Evolutionary conservation across 2,113 vertebrate species (phyloP).

Genomic region (Chaetops frenatus): DNA sequence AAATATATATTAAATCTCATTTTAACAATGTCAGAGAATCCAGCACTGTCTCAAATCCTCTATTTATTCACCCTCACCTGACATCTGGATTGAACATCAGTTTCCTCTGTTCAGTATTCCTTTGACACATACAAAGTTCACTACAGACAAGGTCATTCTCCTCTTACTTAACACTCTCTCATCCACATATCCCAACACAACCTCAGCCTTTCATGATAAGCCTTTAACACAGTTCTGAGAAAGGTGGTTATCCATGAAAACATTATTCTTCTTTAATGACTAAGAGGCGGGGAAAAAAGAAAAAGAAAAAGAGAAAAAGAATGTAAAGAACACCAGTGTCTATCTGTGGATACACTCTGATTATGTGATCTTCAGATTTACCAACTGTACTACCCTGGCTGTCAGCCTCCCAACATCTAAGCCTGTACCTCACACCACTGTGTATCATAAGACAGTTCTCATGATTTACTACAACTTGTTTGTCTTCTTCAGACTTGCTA

Average conservation of each 20-base stretch:
- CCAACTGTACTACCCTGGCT: not conserved
- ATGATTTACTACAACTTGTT: not conserved
- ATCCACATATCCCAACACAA: not conserved
- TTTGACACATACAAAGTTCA: not conserved
- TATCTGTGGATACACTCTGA: not conserved
- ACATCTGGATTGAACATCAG: not conserved
- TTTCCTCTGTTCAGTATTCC: not conserved
- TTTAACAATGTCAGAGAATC: not conserved
- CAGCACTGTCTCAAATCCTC: not conserved
- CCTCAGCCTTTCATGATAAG: not conserved
- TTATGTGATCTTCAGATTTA: not conserved
- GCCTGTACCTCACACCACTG: not conserved
- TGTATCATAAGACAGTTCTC: not conserved
- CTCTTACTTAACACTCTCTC: not conserved
- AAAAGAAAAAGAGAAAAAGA: not conserved
- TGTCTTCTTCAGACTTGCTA: not conserved
- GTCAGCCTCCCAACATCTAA: not conserved
- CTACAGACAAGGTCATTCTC: not conserved
- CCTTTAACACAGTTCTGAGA: not conserved
- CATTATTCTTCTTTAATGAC: not conserved
- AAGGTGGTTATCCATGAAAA: not conserved
- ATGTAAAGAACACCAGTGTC: not conserved
- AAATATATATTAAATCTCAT: not conserved
- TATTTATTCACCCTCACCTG: not conserved
- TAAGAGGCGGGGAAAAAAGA: not conserved